A percentile compares a stretch with the other conserved stretches of the same genome.
These are phyloP conservation scores for Eremobia ochroleuca DNA, from an alignment of 2,888 invertebrate species.

Conservation along the genomic window DNA sequence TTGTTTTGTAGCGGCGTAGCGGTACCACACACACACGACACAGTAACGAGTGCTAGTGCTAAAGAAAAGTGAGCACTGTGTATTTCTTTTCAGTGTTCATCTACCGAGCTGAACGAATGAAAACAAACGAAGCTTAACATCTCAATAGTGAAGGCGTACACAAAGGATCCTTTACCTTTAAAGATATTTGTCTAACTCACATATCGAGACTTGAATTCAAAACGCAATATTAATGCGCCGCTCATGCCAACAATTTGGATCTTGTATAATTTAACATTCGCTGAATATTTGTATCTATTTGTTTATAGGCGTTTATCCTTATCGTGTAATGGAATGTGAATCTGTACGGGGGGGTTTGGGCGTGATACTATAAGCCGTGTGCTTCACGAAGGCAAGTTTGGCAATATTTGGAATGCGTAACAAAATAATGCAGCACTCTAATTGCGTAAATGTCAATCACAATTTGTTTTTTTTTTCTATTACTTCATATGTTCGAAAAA, in stretches of 20 bases:
- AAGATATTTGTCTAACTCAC: slow-evolving; percentile 58
- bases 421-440: background rate
- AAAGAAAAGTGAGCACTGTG: background rate
- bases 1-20: too few relatives aligned
- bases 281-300: slow-evolving; percentile 64
- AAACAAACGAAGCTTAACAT: slow-evolving; percentile 34
- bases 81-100: background rate
- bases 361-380: background rate
- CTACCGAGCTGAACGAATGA: background rate
- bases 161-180: slow-evolving; percentile 64
- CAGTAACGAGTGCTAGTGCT: background rate
- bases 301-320: slow-evolving; percentile 61
- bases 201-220: slow-evolving; percentile 69
- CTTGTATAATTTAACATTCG: slow-evolving; percentile 67
- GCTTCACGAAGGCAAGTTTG: slow-evolving; percentile 3
- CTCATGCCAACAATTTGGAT: slow-evolving; percentile 73
- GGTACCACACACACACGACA: background rate
- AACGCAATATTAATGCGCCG: slow-evolving; percentile 69
- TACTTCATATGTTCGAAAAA: background rate
- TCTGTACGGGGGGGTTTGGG: slow-evolving; percentile 17
- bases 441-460: too few relatives aligned
- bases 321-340: slow-evolving; percentile 56
- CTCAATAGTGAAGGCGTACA: slow-evolving; percentile 49
- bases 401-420: background rate
- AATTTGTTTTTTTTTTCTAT: too few relatives aligned